Conservation (phyloP, 2,888 invertebrate genomes). For the Clanis bilineata region DNA sequence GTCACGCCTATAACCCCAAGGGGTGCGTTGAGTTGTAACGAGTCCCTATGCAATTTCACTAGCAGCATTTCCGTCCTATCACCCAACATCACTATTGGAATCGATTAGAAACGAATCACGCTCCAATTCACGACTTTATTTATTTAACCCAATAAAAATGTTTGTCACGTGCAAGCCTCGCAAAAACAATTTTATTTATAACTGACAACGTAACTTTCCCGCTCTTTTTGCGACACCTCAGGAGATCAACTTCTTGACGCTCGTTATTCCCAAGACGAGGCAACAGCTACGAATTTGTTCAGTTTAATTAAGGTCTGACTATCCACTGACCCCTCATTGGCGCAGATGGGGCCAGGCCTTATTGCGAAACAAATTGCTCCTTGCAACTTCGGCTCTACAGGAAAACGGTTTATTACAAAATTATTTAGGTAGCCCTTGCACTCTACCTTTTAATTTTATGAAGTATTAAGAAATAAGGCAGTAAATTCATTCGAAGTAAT, state of each 20-base stretch:
- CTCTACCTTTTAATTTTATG: background rate
- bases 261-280: slow-evolving; percentile 30
- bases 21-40: too few species aligned
- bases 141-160: background rate
- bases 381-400: slow-evolving; percentile 49
- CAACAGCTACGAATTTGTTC: slow-evolving; percentile 59
- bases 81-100: background rate
- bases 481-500: background rate
- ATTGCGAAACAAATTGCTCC: slow-evolving; percentile 71
- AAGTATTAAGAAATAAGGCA: background rate
- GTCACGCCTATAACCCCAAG: too few species aligned
- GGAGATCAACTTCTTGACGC: slow-evolving; percentile 17
- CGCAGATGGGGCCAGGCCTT: slow-evolving; percentile 67
- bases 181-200: background rate
- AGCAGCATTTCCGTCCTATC: background rate
- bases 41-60: too few species aligned
- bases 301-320: slow-evolving; percentile 72
- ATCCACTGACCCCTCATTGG: slow-evolving; percentile 73
- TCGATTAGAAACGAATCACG: background rate
- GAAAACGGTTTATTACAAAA: slow-evolving; percentile 31
- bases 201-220: too few species aligned
- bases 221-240: slow-evolving; percentile 19
- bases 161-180: background rate
- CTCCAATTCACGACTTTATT: slow-evolving; percentile 15
- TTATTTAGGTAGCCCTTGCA: background rate